Evolutionary conservation across 1,140 invertebrate species (phyloP).

Genomic region (Neodiprion lecontei): DNA sequence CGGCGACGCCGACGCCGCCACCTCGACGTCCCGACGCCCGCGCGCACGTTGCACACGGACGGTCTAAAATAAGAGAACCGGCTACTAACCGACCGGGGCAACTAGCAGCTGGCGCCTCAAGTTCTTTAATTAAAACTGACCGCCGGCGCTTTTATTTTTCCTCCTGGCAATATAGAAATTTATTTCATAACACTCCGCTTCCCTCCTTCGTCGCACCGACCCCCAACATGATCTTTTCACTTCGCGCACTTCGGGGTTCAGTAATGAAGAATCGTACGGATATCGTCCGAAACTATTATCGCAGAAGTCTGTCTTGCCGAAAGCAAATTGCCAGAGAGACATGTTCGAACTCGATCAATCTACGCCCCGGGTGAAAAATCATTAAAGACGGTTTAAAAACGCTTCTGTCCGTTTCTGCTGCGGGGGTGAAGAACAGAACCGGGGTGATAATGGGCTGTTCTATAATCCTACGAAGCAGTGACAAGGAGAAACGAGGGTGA

Average conservation of each 20-base stretch:
- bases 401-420: neutral
- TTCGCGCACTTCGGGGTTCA: neutral
- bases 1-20: too few relatives aligned
- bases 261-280: too few relatives aligned
- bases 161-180: constrained; percentile 53
- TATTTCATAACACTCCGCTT: constrained; percentile 50
- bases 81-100: constrained; percentile 23
- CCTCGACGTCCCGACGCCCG: too few relatives aligned
- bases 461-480: neutral
- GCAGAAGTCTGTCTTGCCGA: too few relatives aligned
- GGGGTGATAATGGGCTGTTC: constrained; percentile 8
- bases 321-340: too few relatives aligned
- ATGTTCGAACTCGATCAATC: too few relatives aligned
- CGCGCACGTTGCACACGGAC: too few relatives aligned
- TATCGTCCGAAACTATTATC: too few relatives aligned
- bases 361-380: too few relatives aligned
- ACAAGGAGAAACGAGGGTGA: too few relatives aligned
- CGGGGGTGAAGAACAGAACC: neutral
- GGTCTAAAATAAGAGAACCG: neutral
- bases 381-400: neutral
- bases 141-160: constrained; percentile 49
- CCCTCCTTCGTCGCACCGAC: neutral
- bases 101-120: constrained; percentile 53
- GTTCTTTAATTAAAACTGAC: constrained; percentile 59
- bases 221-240: neutral